A percentile compares a stretch with the other conserved stretches of the same genome.
Evolutionary conservation across 2,797 vertebrate genomes (phyloP).

Genomic region (Platyrinchus mystaceus): DNA sequence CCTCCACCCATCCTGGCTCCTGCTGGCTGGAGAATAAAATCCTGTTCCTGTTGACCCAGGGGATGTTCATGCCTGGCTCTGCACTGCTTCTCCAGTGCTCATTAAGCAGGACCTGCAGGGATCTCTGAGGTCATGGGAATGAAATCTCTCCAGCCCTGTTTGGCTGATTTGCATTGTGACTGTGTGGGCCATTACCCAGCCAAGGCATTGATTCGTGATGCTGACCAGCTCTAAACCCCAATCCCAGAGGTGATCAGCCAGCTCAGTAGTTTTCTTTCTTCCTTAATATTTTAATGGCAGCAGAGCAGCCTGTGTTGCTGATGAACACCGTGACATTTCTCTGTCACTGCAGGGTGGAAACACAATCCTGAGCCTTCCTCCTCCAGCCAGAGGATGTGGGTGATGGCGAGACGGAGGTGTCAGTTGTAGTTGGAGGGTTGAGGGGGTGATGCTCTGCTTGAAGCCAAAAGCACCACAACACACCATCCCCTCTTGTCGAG

Average conservation of each 20-base stretch:
- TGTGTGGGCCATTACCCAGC: not conserved
- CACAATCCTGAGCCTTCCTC: accelerated
- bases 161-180: not conserved
- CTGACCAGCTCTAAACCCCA: not conserved
- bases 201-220: not conserved
- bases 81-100: not conserved
- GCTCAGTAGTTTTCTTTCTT: not conserved
- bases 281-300: not conserved
- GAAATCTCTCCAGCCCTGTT: not conserved
- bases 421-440: not conserved
- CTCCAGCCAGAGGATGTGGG: not conserved
- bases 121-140: not conserved
- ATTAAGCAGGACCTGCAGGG: not conserved
- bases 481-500: not conserved
- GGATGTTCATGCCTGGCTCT: not conserved
- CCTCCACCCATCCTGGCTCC: not conserved
- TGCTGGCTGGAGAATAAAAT: accelerated
- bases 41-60: accelerated
- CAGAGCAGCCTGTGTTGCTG: not conserved
- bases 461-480: not conserved
- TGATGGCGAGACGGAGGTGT: accelerated
- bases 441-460: not conserved
- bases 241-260: slow-evolving; percentile 18
- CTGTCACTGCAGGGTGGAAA: not conserved
- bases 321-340: not conserved